A percentile compares a stretch with the other conserved stretches of the same genome.
These are phyloP conservation scores for Arrhamphus sclerolepis DNA, from an alignment of 2,797 vertebrate species.

Conservation along the genomic window DNA sequence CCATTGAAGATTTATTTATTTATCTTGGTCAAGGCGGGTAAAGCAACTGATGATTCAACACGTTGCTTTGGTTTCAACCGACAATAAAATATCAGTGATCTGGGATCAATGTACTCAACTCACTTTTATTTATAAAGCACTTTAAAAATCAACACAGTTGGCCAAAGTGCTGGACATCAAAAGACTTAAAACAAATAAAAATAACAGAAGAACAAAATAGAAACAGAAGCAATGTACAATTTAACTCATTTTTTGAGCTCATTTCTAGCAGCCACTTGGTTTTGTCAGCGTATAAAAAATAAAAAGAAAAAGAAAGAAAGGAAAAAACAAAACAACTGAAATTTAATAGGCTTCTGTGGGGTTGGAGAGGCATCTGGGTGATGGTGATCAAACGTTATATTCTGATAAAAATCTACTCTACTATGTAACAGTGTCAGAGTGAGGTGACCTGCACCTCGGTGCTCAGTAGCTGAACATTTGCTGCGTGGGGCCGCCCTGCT, in stretches of 20 bases:
- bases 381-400: conserved; percentile 37
- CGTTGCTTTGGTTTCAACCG: conserved; percentile 67
- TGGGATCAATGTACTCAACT: conserved; percentile 31
- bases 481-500: conserved; percentile 73
- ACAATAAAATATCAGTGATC: conserved; percentile 12
- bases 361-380: conserved; percentile 68
- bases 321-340: background rate
- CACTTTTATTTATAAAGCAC: too few relatives aligned
- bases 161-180: too few relatives aligned
- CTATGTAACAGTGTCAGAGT: conserved; percentile 13
- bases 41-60: conserved; percentile 50
- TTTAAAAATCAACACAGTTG: too few relatives aligned
- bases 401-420: conserved; percentile 41
- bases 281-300: conserved; percentile 24
- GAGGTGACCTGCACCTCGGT: conserved; percentile 67
- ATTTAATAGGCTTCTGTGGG: conserved; percentile 26
- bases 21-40: conserved; percentile 46
- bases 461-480: conserved; percentile 94
- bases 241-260: conserved; percentile 6
- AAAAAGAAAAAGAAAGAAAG: background rate
- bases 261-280: conserved; percentile 26
- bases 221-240: background rate
- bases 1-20: conserved; percentile 40
- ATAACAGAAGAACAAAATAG: too few relatives aligned
- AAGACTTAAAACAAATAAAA: too few relatives aligned